These are phyloP conservation scores for Melanchra persicariae DNA, from an alignment of 2,888 invertebrate genomes.

Conservation along the genomic window DNA sequence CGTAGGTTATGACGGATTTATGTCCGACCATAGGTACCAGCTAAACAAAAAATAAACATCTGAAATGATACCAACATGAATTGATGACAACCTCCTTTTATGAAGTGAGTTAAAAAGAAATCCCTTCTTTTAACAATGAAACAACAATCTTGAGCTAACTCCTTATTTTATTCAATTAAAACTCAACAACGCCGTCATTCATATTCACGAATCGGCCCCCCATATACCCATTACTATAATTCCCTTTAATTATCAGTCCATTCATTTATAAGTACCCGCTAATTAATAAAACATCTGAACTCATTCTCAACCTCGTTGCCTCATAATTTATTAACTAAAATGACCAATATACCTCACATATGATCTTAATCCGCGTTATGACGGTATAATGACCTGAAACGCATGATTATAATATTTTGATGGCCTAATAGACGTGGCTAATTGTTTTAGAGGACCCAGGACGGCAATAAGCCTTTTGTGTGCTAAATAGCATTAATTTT, in stretches of 20 bases:
- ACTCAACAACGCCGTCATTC: not conserved
- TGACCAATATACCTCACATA: constrained; percentile 66
- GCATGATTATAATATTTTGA: constrained; percentile 70
- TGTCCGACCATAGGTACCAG: too few species aligned
- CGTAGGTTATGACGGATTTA: too few species aligned
- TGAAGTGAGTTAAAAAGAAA: too few species aligned
- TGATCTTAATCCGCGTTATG: constrained; percentile 70
- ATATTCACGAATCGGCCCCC: not conserved
- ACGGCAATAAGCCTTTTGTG: constrained; percentile 48
- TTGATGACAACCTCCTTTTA: too few species aligned
- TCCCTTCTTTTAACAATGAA: not conserved
- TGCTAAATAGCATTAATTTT: constrained; percentile 35
- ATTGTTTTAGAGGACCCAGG: constrained; percentile 65
- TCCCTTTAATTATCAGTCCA: constrained; percentile 22
- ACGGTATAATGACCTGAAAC: constrained; percentile 67
- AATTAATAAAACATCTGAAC: constrained; percentile 58
- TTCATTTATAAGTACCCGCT: constrained; percentile 42
- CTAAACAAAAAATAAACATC: too few species aligned
- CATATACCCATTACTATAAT: not conserved
- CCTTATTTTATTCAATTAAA: not conserved
- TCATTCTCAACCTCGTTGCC: constrained; percentile 65
- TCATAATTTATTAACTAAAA: constrained; percentile 71
- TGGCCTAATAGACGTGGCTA: constrained; percentile 59
- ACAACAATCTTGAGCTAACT: not conserved
- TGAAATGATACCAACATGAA: too few species aligned